Conservation (phyloP, 2,888 invertebrate genomes). For the Cheilosia pagana region DNA sequence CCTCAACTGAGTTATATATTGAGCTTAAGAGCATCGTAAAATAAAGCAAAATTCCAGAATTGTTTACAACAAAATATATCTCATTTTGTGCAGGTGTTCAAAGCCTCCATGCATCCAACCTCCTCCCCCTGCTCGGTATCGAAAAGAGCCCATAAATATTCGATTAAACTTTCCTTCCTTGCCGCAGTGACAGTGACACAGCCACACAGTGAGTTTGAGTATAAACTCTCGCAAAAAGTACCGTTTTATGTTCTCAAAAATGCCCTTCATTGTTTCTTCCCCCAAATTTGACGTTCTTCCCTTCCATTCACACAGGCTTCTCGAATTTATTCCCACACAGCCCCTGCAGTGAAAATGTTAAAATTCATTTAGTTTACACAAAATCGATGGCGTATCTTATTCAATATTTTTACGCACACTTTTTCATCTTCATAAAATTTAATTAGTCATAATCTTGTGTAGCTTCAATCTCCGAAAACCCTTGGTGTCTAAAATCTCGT, state of each 20-base stretch:
- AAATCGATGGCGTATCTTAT: constrained; percentile 27
- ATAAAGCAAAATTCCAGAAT: constrained; percentile 13
- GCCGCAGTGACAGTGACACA: neutral
- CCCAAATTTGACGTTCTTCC: neutral
- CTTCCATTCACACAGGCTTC: neutral
- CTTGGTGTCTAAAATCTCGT: constrained; percentile 37
- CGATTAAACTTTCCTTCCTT: constrained; percentile 2
- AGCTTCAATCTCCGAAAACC: constrained; percentile 34
- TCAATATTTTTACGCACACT: constrained; percentile 35
- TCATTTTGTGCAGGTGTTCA: constrained; percentile 20
- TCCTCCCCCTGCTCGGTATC: neutral
- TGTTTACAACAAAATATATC: constrained; percentile 1
- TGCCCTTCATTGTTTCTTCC: constrained; percentile 14
- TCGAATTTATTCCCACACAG: neutral
- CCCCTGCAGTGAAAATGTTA: neutral
- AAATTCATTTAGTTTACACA: constrained; percentile 30
- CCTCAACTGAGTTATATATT: no score
- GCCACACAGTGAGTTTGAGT: no score
- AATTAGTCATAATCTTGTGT: constrained; percentile 67
- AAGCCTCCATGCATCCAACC: neutral
- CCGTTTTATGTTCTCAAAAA: constrained; percentile 40
- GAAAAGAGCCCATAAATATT: constrained; percentile 11
- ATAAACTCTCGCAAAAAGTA: constrained; percentile 18
- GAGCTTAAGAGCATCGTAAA: no score
- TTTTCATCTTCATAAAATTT: constrained; percentile 69